Percentiles rank a stretch among this genome's conserved stretches.
phyloP scores from a whole-genome alignment of 2,797 vertebrate genomes.

The Labroides dimidiatus region DNA sequence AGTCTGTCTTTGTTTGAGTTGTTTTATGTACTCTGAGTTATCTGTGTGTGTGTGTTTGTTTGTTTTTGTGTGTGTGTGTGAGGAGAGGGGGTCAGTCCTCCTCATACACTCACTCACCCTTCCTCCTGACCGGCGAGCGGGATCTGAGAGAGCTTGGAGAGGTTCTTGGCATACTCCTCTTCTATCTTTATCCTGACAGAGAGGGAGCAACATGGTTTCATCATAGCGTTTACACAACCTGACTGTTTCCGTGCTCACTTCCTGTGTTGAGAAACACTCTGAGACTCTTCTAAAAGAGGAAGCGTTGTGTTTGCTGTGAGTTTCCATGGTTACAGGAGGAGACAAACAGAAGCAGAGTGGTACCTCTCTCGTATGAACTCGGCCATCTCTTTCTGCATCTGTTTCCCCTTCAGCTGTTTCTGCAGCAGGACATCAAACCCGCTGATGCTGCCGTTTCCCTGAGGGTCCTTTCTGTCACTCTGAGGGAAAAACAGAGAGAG shows the following conservation, averaged over 20 bases:
- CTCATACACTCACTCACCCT: slow-evolving; percentile 86
- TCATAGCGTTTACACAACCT: slow-evolving; percentile 52
- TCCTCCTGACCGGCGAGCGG: slow-evolving; percentile 95
- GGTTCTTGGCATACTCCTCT: slow-evolving; percentile 97
- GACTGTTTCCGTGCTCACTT: slow-evolving; percentile 42
- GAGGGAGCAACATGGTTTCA: slow-evolving; percentile 59
- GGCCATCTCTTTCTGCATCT: slow-evolving; percentile 99
- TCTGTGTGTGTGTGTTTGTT: not conserved
- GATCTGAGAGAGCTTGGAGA: slow-evolving; percentile 96
- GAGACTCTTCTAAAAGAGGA: slow-evolving; percentile 58
- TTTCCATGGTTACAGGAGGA: slow-evolving; percentile 61
- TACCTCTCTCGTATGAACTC: slow-evolving; percentile 98
- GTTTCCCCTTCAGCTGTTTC: slow-evolving; percentile 97
- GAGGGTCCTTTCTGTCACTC: slow-evolving; percentile 94
- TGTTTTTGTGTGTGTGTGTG: not conserved
- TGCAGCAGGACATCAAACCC: slow-evolving; percentile 97
- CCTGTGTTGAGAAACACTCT: slow-evolving; percentile 60
- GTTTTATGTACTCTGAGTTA: not conserved
- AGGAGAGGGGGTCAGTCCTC: not conserved
- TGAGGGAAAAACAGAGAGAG: slow-evolving; percentile 67
- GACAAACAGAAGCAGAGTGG: not conserved
- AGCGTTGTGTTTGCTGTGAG: slow-evolving; percentile 34
- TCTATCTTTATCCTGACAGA: slow-evolving; percentile 96
- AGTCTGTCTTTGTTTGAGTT: not conserved
- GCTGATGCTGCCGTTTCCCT: slow-evolving; percentile 90